Evolutionary conservation across 2,797 vertebrate species (phyloP).

Genomic region (Ibycter americanus): DNA sequence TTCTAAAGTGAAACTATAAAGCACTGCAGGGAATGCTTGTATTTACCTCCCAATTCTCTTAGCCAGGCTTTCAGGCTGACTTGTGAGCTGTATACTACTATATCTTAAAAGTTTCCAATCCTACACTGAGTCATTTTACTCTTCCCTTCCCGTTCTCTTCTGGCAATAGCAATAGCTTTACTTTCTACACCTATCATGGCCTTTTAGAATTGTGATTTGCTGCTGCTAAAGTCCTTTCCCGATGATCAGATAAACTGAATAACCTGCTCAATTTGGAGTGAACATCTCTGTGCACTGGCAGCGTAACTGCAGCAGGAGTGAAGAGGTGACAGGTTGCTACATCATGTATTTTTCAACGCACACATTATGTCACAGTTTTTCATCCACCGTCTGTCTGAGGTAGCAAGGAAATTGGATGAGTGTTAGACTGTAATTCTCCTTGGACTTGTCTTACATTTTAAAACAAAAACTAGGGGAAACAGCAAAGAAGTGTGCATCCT

Average conservation of each 20-base stretch:
- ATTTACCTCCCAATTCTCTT: slow-evolving; percentile 55
- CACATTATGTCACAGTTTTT: neutral
- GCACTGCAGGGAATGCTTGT: slow-evolving; percentile 69
- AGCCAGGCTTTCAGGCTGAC: slow-evolving; percentile 49
- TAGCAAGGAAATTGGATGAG: neutral
- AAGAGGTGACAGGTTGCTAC: neutral
- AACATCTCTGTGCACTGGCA: neutral
- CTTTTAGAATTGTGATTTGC: neutral
- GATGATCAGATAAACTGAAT: neutral
- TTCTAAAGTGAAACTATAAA: slow-evolving; percentile 67
- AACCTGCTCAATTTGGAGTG: neutral
- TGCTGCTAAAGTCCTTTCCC: neutral
- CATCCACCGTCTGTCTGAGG: neutral
- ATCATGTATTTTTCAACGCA: neutral
- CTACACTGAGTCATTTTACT: neutral
- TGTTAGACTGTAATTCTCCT: neutral
- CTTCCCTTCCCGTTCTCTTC: neutral
- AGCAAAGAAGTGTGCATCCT: neutral
- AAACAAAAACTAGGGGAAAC: neutral
- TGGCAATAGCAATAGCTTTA: neutral
- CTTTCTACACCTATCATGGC: neutral
- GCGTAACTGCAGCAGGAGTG: neutral
- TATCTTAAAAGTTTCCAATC: neutral
- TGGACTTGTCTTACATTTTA: neutral
- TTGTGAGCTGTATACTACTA: slow-evolving; percentile 21